Conservation (phyloP, 2,888 invertebrate genomes). For the Cybosia mesomella region DNA sequence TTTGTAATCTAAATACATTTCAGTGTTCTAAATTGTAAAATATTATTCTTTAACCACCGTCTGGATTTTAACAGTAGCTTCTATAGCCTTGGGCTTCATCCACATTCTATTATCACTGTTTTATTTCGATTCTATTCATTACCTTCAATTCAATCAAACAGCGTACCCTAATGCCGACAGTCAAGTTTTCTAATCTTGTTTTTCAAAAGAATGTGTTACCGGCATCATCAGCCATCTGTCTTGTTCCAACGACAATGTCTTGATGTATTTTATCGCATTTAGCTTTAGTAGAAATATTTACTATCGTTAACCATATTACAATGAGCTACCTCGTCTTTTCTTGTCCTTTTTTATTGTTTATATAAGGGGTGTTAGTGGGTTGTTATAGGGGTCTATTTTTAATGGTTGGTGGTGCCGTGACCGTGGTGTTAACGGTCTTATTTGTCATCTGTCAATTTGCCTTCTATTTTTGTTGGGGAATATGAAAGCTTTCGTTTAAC, state of each 20-base stretch:
- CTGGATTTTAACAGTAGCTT: constrained; percentile 35
- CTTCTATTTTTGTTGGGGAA: constrained; percentile 83
- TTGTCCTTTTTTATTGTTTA: constrained; percentile 28
- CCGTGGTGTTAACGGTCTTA: constrained; percentile 82
- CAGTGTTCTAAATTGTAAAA: constrained; percentile 34
- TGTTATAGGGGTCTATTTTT: constrained; percentile 52
- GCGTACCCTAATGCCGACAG: constrained; percentile 56
- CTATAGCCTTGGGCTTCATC: constrained; percentile 31
- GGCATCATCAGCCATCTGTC: constrained; percentile 77
- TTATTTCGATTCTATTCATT: constrained; percentile 41
- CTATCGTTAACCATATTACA: constrained; percentile 60
- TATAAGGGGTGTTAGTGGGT: constrained; percentile 27
- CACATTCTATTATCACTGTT: constrained; percentile 34
- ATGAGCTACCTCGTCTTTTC: constrained; percentile 57
- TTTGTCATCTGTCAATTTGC: constrained; percentile 87
- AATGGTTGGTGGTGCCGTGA: constrained; percentile 68
- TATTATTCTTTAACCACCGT: constrained; percentile 30
- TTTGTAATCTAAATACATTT: constrained; percentile 22
- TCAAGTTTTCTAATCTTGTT: constrained; percentile 70
- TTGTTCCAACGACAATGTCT: constrained; percentile 84
- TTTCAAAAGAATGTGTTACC: constrained; percentile 64
- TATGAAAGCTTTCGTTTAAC: constrained; percentile 82
- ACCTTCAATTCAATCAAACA: constrained; percentile 60
- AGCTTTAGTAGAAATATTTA: constrained; percentile 81
- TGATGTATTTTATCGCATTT: constrained; percentile 85